Evolutionary conservation across 2,113 vertebrate genomes (phyloP).

Genomic region (Strigops habroptila): DNA sequence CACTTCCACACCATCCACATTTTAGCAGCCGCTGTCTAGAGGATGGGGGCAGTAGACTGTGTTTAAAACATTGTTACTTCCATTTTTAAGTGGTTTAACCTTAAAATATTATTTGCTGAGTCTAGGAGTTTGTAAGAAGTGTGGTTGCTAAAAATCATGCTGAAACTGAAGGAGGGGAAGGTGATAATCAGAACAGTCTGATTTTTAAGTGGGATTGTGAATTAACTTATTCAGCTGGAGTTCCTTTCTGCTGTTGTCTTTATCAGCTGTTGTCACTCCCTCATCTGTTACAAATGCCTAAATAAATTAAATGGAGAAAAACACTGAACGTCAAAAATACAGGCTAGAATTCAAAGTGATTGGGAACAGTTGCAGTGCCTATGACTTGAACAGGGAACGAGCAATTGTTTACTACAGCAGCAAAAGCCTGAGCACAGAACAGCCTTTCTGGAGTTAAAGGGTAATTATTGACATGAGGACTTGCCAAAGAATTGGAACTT

Average conservation of each 20-base stretch:
- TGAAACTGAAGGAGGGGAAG: conserved; percentile 6
- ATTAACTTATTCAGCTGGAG: neutral
- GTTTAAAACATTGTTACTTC: neutral
- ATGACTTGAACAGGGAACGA: neutral
- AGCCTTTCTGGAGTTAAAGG: neutral
- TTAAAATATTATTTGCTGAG: conserved; percentile 9
- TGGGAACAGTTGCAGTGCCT: neutral
- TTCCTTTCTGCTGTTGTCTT: neutral
- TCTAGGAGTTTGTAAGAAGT: neutral
- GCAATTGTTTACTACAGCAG: neutral
- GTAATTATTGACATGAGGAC: neutral
- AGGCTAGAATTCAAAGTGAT: neutral
- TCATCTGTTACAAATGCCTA: neutral
- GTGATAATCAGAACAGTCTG: conserved; percentile 11
- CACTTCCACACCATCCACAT: neutral
- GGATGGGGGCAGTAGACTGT: neutral
- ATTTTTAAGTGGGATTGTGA: neutral
- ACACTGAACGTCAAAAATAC: neutral
- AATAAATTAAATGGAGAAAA: neutral
- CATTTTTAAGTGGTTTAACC: neutral
- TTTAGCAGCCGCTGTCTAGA: neutral
- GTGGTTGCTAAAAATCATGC: neutral
- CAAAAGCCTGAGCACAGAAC: neutral
- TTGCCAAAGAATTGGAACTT: neutral
- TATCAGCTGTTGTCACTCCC: neutral